A percentile compares a stretch with the other conserved stretches of the same genome.
These are phyloP conservation scores for Vimba vimba DNA, from an alignment of 2,113 vertebrate species.

Conservation along the genomic window DNA sequence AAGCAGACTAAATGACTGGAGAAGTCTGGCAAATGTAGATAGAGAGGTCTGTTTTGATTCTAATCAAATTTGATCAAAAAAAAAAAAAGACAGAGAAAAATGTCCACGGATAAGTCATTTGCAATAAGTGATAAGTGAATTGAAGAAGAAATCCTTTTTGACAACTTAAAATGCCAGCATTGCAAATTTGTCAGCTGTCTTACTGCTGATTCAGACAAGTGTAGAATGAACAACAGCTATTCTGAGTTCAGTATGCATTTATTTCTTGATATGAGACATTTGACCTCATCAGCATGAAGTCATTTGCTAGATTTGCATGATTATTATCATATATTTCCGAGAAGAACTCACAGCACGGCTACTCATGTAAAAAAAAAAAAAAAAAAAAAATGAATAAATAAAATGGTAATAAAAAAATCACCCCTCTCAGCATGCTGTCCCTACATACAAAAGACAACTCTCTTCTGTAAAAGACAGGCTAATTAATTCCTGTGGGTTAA, in stretches of 20 bases:
- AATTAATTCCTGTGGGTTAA: conserved; percentile 63
- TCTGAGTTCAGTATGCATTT: neutral
- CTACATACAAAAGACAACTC: conserved; percentile 46
- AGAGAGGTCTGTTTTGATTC: neutral
- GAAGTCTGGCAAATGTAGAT: neutral
- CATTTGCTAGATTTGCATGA: neutral
- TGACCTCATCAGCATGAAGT: conserved; percentile 33
- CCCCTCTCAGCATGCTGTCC: conserved; percentile 49
- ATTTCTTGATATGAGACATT: conserved; percentile 13
- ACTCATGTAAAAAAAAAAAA: neutral
- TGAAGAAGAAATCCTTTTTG: neutral
- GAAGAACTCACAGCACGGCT: conserved; percentile 27
- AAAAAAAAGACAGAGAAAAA: no score
- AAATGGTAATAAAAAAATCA: conserved; percentile 28
- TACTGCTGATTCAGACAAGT: conserved; percentile 5
- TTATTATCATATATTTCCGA: conserved; percentile 33
- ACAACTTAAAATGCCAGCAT: neutral
- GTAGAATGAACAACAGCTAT: neutral
- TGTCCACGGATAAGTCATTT: no score
- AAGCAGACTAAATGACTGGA: neutral
- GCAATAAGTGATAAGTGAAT: neutral
- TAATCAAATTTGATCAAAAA: no score
- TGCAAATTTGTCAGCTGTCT: conserved; percentile 8
- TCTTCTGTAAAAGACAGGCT: conserved; percentile 54
- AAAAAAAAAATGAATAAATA: conserved; percentile 15